Evolutionary conservation across 2,113 vertebrate species (phyloP), one percentile per base, ranked within the genome.

Genomic region (Hippocampus barbouri): DNA sequence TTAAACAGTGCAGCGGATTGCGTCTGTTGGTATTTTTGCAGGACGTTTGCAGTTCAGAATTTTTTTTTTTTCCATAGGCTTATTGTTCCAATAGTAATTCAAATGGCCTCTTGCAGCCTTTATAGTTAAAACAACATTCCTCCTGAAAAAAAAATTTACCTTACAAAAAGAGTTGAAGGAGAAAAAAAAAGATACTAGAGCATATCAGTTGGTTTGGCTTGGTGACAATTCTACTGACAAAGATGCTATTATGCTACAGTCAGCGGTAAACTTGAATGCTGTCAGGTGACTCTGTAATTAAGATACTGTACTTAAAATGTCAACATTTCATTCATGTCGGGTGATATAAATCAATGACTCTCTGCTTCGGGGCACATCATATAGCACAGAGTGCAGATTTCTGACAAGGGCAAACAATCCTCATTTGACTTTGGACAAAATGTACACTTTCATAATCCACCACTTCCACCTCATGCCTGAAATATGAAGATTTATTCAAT

Each of bases 301-400:
- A 67, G 54, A 68, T 21, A 27, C 53, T 61, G 45, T 47, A 10
- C 53, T 54, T 75, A 54, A 74, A 51, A 79, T 69, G 77, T 72
- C 30, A 74, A 59, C 16, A 41, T 68, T 66, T 51, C 51, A 70
- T 81, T 74, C 66, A 75, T 74, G 23, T 64, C 59, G 38, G 47
- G 69, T 47, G 66, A 81, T 66, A 18, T 27, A 10, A 61, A 64
- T 51, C 75, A 75, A 79, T 85, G 66, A 74, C 43, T 38, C 38
- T 61, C 1, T 1, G 21, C 76, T 75, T 38, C 3, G 5, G 30
- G 30, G 30, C 30, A 47, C 45, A 47, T 47, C 45, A 14, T 15
- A 47, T 60, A 60, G 64, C 54, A 21, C 30, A 21, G 2, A 56
- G 21, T 47, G 45, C 45, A 9, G 45, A 47, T 4, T 4, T 47